Conservation (phyloP, 2,113 vertebrate species). For the Toxostoma redivivum region DNA sequence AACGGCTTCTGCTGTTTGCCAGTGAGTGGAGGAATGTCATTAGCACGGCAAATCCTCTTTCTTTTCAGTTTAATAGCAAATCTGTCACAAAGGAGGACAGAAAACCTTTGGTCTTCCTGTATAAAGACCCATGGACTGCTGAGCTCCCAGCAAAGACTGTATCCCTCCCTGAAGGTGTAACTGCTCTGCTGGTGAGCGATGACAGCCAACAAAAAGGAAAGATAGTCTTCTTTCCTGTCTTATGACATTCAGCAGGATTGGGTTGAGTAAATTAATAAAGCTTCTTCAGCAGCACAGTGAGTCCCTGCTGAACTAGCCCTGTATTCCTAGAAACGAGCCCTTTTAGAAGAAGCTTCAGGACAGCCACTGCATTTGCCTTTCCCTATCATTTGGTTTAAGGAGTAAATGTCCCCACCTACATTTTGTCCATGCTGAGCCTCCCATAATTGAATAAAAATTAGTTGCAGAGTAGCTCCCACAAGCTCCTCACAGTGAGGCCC, state of each 20-base stretch:
- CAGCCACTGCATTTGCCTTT: not conserved
- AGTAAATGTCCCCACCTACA: not conserved
- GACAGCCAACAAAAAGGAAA: not conserved
- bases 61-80: not conserved
- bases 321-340: not conserved
- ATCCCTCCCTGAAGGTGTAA: not conserved
- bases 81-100: not conserved
- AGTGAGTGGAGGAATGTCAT: not conserved
- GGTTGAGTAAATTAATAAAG: not conserved
- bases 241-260: not conserved
- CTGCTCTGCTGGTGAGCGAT: not conserved
- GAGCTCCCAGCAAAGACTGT: not conserved
- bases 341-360: not conserved
- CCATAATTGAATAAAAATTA: not conserved
- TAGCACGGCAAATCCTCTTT: not conserved
- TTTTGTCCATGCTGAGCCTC: not conserved
- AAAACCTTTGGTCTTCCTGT: not conserved
- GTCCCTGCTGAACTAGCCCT: not conserved
- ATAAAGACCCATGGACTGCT: fast-evolving
- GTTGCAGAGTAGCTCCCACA: not conserved
- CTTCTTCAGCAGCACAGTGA: not conserved
- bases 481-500: not conserved
- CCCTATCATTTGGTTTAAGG: not conserved
- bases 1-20: not conserved
- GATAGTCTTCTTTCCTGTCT: not conserved